These are phyloP conservation scores for Theodoxus fluviatilis DNA, from an alignment of 2,888 invertebrate genomes.

Conservation along the genomic window DNA sequence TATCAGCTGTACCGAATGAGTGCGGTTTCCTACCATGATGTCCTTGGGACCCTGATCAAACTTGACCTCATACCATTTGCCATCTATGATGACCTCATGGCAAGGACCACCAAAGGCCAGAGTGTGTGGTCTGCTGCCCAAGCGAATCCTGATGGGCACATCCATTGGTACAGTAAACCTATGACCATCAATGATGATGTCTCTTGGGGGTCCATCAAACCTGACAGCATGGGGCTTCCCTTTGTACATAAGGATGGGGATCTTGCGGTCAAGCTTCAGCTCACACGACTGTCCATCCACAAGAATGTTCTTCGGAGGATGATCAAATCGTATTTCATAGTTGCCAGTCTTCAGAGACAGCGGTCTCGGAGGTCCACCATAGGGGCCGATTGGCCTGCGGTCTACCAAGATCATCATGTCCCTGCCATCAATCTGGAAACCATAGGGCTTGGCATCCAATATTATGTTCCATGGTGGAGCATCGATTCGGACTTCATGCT, in stretches of 20 bases:
- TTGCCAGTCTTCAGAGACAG: conserved; percentile 81
- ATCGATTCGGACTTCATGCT: conserved; percentile 58
- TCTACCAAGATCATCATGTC: conserved; percentile 84
- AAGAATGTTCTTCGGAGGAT: conserved; percentile 90
- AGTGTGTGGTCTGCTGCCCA: conserved; percentile 51
- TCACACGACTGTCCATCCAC: conserved; percentile 69
- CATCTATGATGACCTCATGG: conserved; percentile 64
- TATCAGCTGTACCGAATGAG: conserved; percentile 77
- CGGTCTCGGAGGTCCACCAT: conserved; percentile 82
- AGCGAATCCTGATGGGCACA: conserved; percentile 67
- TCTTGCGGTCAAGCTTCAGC: conserved; percentile 51
- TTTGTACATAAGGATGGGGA: conserved; percentile 63
- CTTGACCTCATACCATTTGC: conserved; percentile 76
- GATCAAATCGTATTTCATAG: conserved; percentile 78
- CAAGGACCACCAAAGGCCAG: conserved; percentile 64
- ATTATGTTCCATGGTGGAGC: conserved; percentile 70
- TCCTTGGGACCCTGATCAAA: conserved; percentile 88
- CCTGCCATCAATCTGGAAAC: conserved; percentile 82
- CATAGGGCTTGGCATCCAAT: conserved; percentile 81
- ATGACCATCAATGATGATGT: conserved; percentile 85
- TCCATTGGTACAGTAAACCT: conserved; percentile 68
- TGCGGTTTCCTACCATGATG: conserved; percentile 80
- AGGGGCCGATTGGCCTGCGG: conserved; percentile 73
- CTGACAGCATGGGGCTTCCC: conserved; percentile 72
- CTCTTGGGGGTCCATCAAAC: conserved; percentile 90